phyloP scores from a whole-genome alignment of 2,113 vertebrate species.

The Puntigrus tetrazona region DNA sequence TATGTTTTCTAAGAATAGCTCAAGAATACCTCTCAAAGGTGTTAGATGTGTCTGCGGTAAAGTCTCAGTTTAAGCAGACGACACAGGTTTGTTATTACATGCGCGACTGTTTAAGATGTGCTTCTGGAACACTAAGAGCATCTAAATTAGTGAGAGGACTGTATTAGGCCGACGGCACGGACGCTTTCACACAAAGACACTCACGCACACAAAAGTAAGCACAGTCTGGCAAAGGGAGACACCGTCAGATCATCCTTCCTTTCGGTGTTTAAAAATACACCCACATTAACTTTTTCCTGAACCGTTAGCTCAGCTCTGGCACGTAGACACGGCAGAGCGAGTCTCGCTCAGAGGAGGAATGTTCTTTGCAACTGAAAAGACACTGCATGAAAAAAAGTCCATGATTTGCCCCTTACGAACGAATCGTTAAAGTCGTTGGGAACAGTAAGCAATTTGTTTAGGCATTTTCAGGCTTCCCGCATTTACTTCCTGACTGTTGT shows the following conservation, averaged over 20 bases:
- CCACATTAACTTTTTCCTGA: constrained; percentile 58
- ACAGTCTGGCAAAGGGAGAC: constrained; percentile 60
- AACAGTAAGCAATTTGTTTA: not conserved
- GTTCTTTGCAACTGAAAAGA: not conserved
- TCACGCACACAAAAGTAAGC: constrained; percentile 46
- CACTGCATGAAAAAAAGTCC: not conserved
- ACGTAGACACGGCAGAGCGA: not conserved
- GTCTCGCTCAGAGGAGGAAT: constrained; percentile 4
- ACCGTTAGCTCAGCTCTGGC: constrained; percentile 45
- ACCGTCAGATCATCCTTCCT: constrained; percentile 67
- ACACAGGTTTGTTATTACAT: constrained; percentile 71
- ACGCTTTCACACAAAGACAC: constrained; percentile 45
- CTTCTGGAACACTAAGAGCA: constrained; percentile 66
- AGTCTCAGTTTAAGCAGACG: constrained; percentile 66
- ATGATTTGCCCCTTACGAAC: not conserved
- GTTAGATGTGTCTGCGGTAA: constrained; percentile 35
- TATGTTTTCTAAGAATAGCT: constrained; percentile 20
- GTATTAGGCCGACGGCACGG: constrained; percentile 67
- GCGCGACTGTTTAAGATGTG: constrained; percentile 65
- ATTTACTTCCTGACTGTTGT: not conserved
- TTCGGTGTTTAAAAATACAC: constrained; percentile 69
- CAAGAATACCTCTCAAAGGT: not conserved
- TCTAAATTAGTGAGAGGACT: constrained; percentile 64
- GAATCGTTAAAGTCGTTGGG: not conserved
- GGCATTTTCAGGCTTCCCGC: not conserved